Evolutionary conservation across 92 coral and sea anemone species (phyloP).

Genomic region (Pocillopora meandrina): DNA sequence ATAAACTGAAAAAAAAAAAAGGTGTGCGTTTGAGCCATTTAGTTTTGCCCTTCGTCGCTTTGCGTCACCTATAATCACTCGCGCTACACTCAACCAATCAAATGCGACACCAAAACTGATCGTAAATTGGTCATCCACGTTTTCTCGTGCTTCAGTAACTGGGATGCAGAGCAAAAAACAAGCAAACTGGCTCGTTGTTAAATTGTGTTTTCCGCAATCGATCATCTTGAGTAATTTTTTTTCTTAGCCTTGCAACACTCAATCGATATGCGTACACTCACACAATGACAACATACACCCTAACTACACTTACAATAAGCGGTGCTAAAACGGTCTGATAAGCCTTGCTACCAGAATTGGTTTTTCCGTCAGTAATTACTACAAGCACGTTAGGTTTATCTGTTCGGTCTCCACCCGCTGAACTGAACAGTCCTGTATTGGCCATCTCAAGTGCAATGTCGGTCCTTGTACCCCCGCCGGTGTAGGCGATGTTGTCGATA

Average conservation of each 20-base stretch:
- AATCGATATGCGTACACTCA: neutral
- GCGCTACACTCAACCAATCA: too few species aligned
- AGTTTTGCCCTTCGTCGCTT: neutral
- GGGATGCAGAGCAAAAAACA: too few species aligned
- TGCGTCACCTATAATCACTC: too few species aligned
- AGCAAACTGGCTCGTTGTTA: too few species aligned
- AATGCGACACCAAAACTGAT: too few species aligned
- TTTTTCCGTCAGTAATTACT: conserved; percentile 66
- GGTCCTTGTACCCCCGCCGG: conserved; percentile 65
- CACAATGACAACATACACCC: too few species aligned
- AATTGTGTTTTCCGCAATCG: too few species aligned
- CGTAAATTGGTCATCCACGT: too few species aligned
- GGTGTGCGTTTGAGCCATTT: neutral
- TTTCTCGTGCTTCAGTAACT: too few species aligned
- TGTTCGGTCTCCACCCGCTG: conserved; percentile 57
- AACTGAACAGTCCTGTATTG: conserved; percentile 46
- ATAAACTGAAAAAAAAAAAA: too few species aligned
- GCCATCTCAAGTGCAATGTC: conserved; percentile 57
- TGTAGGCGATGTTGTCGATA: conserved; percentile 45
- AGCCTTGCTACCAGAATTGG: conserved; percentile 54
- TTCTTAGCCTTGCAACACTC: too few species aligned
- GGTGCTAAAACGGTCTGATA: conserved; percentile 51
- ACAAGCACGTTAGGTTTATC: conserved; percentile 63
- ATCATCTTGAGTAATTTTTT: too few species aligned
- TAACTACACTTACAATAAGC: conserved; percentile 38